These are phyloP conservation scores for Masnerella sp. DNA, from an alignment of 2,888 invertebrate species.

Conservation along the genomic window DNA sequence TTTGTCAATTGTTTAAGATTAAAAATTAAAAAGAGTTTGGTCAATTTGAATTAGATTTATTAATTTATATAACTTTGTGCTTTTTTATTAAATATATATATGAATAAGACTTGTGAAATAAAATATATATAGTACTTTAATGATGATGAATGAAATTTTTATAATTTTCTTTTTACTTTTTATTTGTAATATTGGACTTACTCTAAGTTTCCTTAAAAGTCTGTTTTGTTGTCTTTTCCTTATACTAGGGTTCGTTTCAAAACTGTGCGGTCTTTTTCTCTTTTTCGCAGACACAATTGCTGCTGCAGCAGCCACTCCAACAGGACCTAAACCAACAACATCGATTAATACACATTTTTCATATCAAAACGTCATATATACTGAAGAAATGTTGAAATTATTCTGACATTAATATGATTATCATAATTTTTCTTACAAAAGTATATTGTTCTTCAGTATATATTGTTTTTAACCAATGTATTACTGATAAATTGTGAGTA, in stretches of 20 bases:
- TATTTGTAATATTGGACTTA: slow-evolving; percentile 75
- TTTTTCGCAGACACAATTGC: slow-evolving; percentile 98
- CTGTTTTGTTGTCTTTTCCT: slow-evolving; percentile 97
- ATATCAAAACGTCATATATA: neutral
- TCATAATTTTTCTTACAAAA: no score
- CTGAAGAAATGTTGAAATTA: slow-evolving; percentile 2
- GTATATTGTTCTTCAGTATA: neutral
- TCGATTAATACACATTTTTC: neutral
- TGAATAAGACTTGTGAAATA: no score
- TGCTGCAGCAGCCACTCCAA: slow-evolving; percentile 97
- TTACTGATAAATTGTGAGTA: slow-evolving; percentile 53
- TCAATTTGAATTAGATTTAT: no score
- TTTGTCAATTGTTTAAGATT: no score
- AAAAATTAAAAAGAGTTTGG: no score
- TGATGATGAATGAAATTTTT: no score
- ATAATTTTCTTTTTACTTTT: no score
- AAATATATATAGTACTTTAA: no score
- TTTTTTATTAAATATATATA: no score
- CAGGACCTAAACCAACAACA: slow-evolving; percentile 83
- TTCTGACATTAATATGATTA: no score
- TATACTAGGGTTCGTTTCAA: slow-evolving; percentile 98
- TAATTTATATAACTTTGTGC: no score
- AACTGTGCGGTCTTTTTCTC: slow-evolving; percentile 95
- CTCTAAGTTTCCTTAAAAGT: slow-evolving; percentile 90
- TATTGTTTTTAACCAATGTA: slow-evolving; percentile 35